These are phyloP conservation scores for Holothuria leucospilota DNA, from an alignment of 53 echinoderm and acorn worm genomes.

Conservation along the genomic window DNA sequence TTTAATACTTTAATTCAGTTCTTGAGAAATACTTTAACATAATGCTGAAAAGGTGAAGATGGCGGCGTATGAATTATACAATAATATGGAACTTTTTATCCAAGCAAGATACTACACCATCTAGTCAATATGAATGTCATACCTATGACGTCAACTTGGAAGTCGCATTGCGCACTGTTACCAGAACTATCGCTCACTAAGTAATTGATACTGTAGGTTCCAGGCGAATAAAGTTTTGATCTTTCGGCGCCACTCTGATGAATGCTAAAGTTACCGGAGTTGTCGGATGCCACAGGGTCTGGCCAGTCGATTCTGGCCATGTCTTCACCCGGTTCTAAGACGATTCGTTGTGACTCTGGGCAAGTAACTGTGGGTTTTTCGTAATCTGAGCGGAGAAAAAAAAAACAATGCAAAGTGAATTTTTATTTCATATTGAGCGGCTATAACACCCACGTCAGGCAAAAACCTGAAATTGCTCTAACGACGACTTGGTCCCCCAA, in stretches of 20 bases:
- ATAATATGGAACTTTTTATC: too few species aligned
- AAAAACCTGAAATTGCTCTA: too few species aligned
- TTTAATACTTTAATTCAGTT: too few species aligned
- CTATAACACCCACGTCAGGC: too few species aligned
- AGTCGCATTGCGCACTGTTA: background rate
- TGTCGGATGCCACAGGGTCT: background rate
- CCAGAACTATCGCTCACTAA: background rate
- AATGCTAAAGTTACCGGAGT: background rate
- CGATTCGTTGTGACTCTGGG: slow-evolving; percentile 9
- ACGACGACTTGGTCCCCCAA: too few species aligned
- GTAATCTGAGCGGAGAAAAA: background rate
- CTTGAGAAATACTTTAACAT: too few species aligned
- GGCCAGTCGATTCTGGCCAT: background rate
- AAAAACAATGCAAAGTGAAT: too few species aligned
- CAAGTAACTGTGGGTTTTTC: background rate
- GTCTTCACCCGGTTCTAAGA: background rate
- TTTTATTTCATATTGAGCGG: too few species aligned
- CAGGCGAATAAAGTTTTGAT: background rate
- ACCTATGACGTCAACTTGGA: slow-evolving; percentile 13
- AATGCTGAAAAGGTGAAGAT: too few species aligned
- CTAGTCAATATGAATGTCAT: background rate
- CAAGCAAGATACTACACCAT: too few species aligned
- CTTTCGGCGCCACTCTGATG: slow-evolving; percentile 1
- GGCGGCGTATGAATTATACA: too few species aligned
- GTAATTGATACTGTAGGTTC: slow-evolving; percentile 4